These are phyloP conservation scores for Camponotus fellah DNA, from an alignment of 2,888 invertebrate genomes.

Conservation along the genomic window DNA sequence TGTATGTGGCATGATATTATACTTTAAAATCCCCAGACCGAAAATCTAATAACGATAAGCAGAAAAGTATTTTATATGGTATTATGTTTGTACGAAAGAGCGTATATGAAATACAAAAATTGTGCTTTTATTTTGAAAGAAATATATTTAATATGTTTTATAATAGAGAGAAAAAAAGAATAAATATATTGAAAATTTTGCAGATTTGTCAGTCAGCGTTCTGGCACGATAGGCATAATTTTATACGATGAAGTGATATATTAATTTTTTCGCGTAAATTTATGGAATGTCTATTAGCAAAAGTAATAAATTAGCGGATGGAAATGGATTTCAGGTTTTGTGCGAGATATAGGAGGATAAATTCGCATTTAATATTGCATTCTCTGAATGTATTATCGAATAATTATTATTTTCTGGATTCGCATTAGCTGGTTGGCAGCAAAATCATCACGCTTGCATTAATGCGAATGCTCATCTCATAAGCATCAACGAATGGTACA, in stretches of 20 bases:
- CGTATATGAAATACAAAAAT: not conserved
- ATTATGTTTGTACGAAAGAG: not conserved
- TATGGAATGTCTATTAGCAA: slow-evolving; percentile 40
- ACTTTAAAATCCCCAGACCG: not conserved
- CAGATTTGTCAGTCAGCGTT: not conserved
- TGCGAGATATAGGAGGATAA: slow-evolving; percentile 44
- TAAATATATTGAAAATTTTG: not conserved
- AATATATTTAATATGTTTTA: not conserved
- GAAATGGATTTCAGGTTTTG: slow-evolving; percentile 50
- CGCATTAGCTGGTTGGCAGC: slow-evolving; percentile 55
- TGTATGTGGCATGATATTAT: not conserved
- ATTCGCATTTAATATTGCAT: slow-evolving; percentile 64
- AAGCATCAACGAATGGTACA: slow-evolving; percentile 53
- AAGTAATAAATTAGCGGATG: slow-evolving; percentile 50
- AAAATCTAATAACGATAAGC: not conserved
- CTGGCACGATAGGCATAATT: slow-evolving; percentile 29
- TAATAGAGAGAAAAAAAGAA: too few species aligned
- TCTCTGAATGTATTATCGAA: slow-evolving; percentile 50
- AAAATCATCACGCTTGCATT: slow-evolving; percentile 65
- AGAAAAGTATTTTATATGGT: not conserved
- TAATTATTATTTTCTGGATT: slow-evolving; percentile 69
- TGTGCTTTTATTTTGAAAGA: not conserved
- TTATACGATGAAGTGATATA: slow-evolving; percentile 15
- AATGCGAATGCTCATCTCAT: slow-evolving; percentile 58
- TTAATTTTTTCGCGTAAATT: slow-evolving; percentile 7